Percentiles rank a stretch among this genome's conserved stretches.
These are phyloP conservation scores for Ditylenchus weischeri DNA, from an alignment of 2,888 invertebrate genomes.

Conservation along the genomic window DNA sequence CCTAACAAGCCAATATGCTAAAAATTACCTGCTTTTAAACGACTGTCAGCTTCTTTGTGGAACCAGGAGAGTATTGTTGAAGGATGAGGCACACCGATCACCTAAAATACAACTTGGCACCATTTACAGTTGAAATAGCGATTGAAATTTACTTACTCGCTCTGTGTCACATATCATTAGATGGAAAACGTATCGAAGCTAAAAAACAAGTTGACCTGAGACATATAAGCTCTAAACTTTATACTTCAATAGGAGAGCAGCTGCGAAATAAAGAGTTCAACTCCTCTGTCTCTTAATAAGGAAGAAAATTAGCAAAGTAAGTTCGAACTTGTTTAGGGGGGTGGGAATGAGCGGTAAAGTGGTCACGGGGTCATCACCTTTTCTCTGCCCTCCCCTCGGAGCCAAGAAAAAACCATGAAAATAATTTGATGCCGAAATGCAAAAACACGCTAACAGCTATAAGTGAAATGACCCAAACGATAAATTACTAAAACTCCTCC, in stretches of 20 bases:
- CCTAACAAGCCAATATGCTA: too few species aligned
- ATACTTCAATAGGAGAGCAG: slow-evolving; percentile 8
- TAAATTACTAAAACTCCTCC: too few species aligned
- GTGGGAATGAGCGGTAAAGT: too few species aligned
- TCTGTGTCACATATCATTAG: slow-evolving; percentile 19
- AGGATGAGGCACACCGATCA: slow-evolving; percentile 9
- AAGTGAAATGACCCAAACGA: too few species aligned
- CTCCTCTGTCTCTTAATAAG: not conserved
- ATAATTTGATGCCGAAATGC: too few species aligned
- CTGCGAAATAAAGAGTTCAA: slow-evolving; percentile 1
- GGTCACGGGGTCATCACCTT: too few species aligned
- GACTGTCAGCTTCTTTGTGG: slow-evolving; percentile 15
- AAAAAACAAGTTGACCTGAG: slow-evolving; percentile 8
- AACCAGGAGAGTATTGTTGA: slow-evolving; percentile 16
- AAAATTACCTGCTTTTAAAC: slow-evolving; percentile 5
- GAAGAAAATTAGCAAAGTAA: too few species aligned
- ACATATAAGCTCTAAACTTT: slow-evolving; percentile 2
- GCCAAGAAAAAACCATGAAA: too few species aligned
- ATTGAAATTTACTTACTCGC: not conserved
- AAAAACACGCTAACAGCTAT: too few species aligned
- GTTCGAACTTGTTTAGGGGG: too few species aligned
- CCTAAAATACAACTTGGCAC: not conserved
- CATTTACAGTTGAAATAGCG: too few species aligned
- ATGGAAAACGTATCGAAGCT: slow-evolving; percentile 21
- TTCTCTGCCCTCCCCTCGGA: too few species aligned